Evolutionary conservation across 2,797 vertebrate species (phyloP).

Genomic region (Todus mexicanus): DNA sequence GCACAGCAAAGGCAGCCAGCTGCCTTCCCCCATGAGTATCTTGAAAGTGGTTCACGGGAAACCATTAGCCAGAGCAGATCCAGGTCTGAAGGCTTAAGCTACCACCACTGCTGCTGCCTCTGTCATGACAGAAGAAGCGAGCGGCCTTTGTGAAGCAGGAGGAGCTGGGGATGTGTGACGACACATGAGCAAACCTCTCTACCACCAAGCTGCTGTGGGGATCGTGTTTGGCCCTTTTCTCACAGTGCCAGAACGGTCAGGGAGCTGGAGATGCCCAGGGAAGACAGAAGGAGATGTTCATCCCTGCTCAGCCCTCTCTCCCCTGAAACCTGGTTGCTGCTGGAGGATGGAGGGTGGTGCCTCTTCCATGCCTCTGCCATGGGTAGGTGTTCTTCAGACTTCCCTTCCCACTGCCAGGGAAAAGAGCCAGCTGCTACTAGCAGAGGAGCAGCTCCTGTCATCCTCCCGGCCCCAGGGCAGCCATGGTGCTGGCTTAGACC

Average conservation of each 20-base stretch:
- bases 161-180: neutral
- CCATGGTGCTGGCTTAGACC: neutral
- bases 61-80: neutral
- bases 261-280: neutral
- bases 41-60: slow-evolving; percentile 4
- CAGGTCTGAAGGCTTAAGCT: neutral
- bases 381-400: accelerated
- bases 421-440: neutral
- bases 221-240: neutral
- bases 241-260: neutral
- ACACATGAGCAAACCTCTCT: neutral
- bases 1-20: neutral
- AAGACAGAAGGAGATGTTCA: neutral
- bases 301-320: neutral
- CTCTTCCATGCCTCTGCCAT: neutral
- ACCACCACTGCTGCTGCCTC: neutral
- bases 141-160: neutral
- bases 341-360: neutral
- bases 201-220: neutral
- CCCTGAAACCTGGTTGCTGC: neutral
- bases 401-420: neutral
- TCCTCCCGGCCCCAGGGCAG: neutral
- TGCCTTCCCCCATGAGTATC: neutral
- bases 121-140: neutral
- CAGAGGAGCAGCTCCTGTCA: too few relatives aligned